phyloP scores from a whole-genome alignment of 2,888 invertebrate genomes.

The Cybosia mesomella region DNA sequence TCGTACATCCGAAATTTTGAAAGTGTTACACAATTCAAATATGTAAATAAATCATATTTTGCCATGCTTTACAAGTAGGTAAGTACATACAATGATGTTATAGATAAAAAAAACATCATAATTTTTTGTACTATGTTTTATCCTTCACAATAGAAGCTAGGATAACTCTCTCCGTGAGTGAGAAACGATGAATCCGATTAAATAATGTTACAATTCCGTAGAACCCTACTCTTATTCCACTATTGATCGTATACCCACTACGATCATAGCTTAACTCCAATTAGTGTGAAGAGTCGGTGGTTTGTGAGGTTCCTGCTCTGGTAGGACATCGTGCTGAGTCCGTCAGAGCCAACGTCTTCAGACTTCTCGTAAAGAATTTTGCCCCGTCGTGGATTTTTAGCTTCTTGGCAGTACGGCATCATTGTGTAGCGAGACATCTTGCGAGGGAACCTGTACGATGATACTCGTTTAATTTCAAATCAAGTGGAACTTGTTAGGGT shows the following conservation, averaged over 20 bases:
- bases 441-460: not conserved
- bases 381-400: not conserved
- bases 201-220: too few species aligned
- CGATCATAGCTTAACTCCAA: conserved; percentile 66
- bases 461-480: not conserved
- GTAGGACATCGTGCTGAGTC: conserved; percentile 57
- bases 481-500: not conserved
- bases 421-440: not conserved
- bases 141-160: too few species aligned
- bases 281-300: conserved; percentile 70
- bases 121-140: too few species aligned
- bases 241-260: not conserved
- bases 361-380: not conserved
- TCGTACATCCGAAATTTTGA: too few species aligned
- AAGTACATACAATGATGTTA: too few species aligned
- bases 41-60: too few species aligned
- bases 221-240: too few species aligned
- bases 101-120: too few species aligned
- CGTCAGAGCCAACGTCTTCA: conserved; percentile 54
- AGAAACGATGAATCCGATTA: too few species aligned
- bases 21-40: too few species aligned
- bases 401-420: not conserved
- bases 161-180: too few species aligned
- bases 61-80: too few species aligned
- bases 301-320: conserved; percentile 44